A percentile compares a stretch with the other conserved stretches of the same genome.
Evolutionary conservation across 2,797 vertebrate genomes (phyloP).

Genomic region (Myotis daubentonii): DNA sequence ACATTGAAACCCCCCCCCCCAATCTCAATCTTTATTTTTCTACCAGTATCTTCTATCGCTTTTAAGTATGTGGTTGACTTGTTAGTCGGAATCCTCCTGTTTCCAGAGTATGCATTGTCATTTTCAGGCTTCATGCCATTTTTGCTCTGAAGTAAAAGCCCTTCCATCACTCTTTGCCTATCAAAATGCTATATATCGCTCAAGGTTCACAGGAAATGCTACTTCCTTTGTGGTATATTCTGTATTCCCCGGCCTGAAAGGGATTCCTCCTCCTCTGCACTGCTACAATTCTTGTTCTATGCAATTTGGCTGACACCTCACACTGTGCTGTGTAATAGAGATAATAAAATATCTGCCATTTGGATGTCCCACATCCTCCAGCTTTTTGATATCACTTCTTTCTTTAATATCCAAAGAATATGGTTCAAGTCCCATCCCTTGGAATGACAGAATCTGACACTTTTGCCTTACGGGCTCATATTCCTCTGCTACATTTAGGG

Average conservation of each 20-base stretch:
- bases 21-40: neutral
- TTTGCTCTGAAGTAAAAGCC: neutral
- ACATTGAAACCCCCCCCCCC: neutral
- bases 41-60: neutral
- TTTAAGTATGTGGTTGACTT: neutral
- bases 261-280: neutral
- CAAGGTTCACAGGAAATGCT: neutral
- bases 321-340: neutral
- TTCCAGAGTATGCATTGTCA: neutral
- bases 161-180: neutral
- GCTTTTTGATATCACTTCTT: neutral
- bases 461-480: neutral
- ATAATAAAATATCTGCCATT: neutral
- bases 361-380: neutral
- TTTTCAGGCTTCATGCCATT: neutral
- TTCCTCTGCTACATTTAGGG: neutral
- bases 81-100: neutral
- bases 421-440: neutral
- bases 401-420: neutral
- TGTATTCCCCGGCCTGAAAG: neutral
- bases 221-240: neutral
- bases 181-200: neutral
- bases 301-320: neutral
- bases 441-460: neutral
- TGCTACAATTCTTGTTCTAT: neutral